Evolutionary conservation across 2,888 invertebrate species (phyloP).

Genomic region (Campopleginae sp.): DNA sequence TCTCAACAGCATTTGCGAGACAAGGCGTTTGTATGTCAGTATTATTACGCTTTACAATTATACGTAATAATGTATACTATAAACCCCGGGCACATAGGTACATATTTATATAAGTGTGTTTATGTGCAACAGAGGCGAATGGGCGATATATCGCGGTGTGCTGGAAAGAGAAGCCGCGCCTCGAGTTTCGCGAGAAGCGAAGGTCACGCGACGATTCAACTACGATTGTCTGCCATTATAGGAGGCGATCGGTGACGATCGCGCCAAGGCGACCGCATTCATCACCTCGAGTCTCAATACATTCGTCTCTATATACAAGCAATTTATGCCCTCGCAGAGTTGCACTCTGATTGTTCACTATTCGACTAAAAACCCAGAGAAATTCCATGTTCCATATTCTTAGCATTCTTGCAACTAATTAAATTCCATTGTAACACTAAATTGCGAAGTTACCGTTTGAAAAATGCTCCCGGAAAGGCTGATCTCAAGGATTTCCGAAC

Average conservation of each 20-base stretch:
- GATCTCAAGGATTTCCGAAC: slow-evolving; percentile 8
- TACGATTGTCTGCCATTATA: slow-evolving; percentile 69
- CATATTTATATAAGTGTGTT: not conserved
- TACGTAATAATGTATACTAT: slow-evolving; percentile 34
- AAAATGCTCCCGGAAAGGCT: slow-evolving; percentile 1
- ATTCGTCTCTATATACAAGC: slow-evolving; percentile 3
- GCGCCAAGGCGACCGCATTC: slow-evolving; percentile 61
- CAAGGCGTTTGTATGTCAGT: slow-evolving; percentile 43
- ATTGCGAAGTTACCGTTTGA: not conserved
- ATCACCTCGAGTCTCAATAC: slow-evolving; percentile 53
- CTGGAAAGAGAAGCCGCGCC: slow-evolving; percentile 63
- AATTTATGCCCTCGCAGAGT: slow-evolving; percentile 13
- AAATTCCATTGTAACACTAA: slow-evolving; percentile 73
- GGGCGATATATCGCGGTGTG: slow-evolving; percentile 68
- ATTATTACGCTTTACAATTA: slow-evolving; percentile 46
- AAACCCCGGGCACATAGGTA: not conserved
- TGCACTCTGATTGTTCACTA: slow-evolving; percentile 57
- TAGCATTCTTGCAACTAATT: slow-evolving; percentile 78
- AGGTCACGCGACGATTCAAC: slow-evolving; percentile 76
- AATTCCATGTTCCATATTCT: slow-evolving; percentile 32
- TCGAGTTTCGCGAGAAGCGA: slow-evolving; percentile 72
- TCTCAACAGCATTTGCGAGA: slow-evolving; percentile 38
- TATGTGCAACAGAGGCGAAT: slow-evolving; percentile 34
- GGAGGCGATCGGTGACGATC: slow-evolving; percentile 67
- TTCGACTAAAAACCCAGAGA: slow-evolving; percentile 57